These are phyloP conservation scores for Casuarius casuarius DNA, from an alignment of 2,113 vertebrate genomes.

Conservation along the genomic window DNA sequence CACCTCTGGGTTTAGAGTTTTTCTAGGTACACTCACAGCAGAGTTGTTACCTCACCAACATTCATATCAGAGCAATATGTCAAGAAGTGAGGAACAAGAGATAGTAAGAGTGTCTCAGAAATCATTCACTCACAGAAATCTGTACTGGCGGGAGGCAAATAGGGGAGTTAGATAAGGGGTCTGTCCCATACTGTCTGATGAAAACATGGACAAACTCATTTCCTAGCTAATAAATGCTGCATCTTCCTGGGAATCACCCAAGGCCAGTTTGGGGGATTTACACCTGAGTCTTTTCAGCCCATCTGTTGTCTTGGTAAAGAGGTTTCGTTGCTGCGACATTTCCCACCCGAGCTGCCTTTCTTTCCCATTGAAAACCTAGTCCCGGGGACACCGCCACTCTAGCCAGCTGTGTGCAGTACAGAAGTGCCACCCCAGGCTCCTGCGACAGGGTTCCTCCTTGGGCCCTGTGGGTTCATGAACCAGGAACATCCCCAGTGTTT, in stretches of 20 bases:
- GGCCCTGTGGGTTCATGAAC: not conserved
- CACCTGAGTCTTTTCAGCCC: not conserved
- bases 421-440: not conserved
- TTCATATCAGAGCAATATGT: not conserved
- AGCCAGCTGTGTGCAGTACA: accelerated
- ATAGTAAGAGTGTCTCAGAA: not conserved
- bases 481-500: not conserved
- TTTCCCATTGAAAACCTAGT: not conserved
- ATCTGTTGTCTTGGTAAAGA: not conserved
- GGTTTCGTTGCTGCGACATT: not conserved
- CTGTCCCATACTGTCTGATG: not conserved
- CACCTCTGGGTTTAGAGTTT: not conserved
- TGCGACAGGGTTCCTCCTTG: not conserved
- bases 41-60: not conserved
- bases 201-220: not conserved
- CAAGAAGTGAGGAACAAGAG: not conserved
- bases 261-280: not conserved
- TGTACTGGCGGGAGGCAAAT: not conserved
- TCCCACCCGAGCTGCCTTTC: not conserved
- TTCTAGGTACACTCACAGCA: not conserved
- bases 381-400: too few relatives aligned
- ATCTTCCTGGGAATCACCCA: not conserved
- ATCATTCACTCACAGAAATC: not conserved
- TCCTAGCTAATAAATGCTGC: not conserved
- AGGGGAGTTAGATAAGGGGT: not conserved